Percentiles rank a stretch among this genome's conserved stretches.
These are phyloP conservation scores for Cossypha niveicapilla DNA, from an alignment of 2,797 vertebrate genomes.

Conservation along the genomic window DNA sequence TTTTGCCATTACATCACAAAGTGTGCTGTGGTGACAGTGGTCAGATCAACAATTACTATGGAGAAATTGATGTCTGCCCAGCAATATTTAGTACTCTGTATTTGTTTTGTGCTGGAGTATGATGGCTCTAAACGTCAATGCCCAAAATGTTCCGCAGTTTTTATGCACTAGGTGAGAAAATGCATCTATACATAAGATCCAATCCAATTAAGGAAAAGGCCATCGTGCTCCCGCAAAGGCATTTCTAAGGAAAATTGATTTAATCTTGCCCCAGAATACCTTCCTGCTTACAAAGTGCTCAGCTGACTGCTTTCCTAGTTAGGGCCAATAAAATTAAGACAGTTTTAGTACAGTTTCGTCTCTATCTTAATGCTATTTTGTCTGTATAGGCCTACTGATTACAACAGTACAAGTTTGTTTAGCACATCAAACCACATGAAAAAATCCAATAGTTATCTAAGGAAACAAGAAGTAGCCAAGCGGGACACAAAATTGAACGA, in stretches of 20 bases:
- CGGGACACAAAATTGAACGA: background rate
- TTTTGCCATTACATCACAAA: background rate
- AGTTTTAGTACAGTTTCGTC: background rate
- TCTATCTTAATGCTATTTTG: background rate
- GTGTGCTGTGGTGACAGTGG: background rate
- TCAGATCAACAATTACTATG: background rate
- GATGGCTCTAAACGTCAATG: background rate
- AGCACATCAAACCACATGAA: background rate
- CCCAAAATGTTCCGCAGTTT: rapidly evolving
- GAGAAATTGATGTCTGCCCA: background rate
- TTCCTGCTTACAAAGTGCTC: background rate
- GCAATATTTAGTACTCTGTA: background rate
- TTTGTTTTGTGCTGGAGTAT: background rate
- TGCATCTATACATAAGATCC: background rate
- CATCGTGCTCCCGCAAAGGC: background rate
- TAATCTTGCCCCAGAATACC: background rate
- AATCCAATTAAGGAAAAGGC: background rate
- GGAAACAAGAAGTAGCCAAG: background rate
- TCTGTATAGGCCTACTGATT: background rate
- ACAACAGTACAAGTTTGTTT: background rate
- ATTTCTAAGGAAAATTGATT: background rate
- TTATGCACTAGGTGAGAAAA: background rate
- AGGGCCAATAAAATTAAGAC: background rate
- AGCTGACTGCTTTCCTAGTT: background rate
- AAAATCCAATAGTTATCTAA: background rate